Evolutionary conservation across 2,113 vertebrate genomes (phyloP).

Genomic region (Microtus pennsylvanicus): DNA sequence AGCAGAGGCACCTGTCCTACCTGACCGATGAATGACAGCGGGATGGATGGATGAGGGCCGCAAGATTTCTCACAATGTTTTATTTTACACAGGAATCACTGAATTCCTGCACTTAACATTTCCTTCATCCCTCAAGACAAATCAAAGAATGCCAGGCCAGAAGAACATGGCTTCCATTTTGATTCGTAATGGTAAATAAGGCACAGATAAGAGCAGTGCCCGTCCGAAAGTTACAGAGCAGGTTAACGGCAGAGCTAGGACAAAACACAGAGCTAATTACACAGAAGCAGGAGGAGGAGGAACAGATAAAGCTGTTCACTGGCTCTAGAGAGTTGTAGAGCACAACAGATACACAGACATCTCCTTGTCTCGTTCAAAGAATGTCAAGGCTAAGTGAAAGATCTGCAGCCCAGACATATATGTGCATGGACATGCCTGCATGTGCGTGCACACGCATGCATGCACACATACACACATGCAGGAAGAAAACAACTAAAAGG

Average conservation of each 20-base stretch:
- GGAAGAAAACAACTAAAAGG: not conserved
- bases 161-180: not conserved
- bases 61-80: not conserved
- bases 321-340: not conserved
- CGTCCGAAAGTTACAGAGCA: not conserved
- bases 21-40: not conserved
- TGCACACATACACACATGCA: too few relatives aligned
- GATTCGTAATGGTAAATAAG: not conserved
- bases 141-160: not conserved
- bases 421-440: not conserved
- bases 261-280: not conserved
- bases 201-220: not conserved
- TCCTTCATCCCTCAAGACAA: not conserved
- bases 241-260: not conserved
- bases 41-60: not conserved
- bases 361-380: not conserved
- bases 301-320: not conserved
- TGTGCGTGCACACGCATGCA: too few relatives aligned
- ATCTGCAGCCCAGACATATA: not conserved
- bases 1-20: not conserved
- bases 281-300: not conserved
- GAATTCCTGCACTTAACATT: constrained; percentile 15
- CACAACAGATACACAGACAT: not conserved
- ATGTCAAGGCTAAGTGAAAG: not conserved
- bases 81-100: not conserved